Evolutionary conservation across 2,113 vertebrate genomes (phyloP).

Genomic region (Cariama cristata): DNA sequence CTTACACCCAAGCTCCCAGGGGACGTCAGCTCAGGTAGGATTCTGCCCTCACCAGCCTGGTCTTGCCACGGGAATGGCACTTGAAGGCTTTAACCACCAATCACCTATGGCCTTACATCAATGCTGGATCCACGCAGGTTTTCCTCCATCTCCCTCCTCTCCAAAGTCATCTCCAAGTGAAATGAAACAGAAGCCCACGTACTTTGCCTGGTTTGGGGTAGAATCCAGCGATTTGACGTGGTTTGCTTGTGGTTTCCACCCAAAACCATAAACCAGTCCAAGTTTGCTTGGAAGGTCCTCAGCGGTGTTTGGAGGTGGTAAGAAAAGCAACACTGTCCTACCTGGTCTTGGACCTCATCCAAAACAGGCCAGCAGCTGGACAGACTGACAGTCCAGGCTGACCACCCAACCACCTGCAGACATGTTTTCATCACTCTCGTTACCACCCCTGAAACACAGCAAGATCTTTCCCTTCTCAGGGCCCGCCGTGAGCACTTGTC

Average conservation of each 20-base stretch:
- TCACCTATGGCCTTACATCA: background rate
- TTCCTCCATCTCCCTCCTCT: background rate
- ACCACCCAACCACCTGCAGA: conserved; percentile 15
- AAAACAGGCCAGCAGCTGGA: conserved; percentile 15
- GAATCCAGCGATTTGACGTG: background rate
- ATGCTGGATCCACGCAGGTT: background rate
- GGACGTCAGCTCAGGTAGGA: background rate
- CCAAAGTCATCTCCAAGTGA: background rate
- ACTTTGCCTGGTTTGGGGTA: conserved; percentile 6
- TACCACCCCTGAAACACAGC: background rate
- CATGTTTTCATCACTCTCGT: background rate
- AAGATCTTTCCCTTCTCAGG: background rate
- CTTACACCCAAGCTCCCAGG: background rate
- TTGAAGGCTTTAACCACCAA: background rate
- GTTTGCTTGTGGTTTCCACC: conserved; percentile 43
- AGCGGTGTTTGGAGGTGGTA: conserved; percentile 17
- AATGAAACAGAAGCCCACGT: background rate
- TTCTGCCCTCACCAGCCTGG: background rate
- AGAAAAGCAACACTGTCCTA: conserved; percentile 54
- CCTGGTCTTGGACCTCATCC: background rate
- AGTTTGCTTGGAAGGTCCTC: conserved; percentile 15
- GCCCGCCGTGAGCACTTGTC: background rate
- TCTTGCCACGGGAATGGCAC: background rate
- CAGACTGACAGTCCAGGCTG: background rate
- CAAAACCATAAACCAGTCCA: conserved; percentile 36